Evolutionary conservation across 2,888 invertebrate genomes (phyloP), one percentile per base, ranked within the genome.

Genomic region (Malthinus flaveolus): DNA sequence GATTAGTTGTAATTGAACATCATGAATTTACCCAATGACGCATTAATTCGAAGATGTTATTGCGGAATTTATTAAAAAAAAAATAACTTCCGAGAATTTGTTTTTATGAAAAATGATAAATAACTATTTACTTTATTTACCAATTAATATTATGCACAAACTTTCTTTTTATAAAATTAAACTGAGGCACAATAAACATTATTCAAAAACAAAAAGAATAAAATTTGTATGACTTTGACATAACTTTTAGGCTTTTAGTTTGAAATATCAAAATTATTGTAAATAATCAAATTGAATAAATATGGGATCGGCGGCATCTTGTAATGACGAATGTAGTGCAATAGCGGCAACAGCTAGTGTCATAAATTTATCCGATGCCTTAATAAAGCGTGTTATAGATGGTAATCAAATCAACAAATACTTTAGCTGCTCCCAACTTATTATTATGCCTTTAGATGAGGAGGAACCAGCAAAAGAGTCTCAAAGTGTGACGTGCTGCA

Each of bases 291-390:
- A n/a, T 23, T 32, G 9, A 32, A 45, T 13, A 39, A 9, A n/a
- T 23, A 67, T 67, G 66, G 66, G 67, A 1, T 60, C 52, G n/a
- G 39, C 51, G 23, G 7, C 60, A 23, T 61, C 51, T 50, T 68
- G 67, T 37, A 5, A 2, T 23, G 44, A 67, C 32, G 51, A 59
- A 56, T 69, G 69, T 46, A 49, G 57, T 7, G 49, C 63, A 7
- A 62, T 64, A 3, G 58, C 47, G 33, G 51, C 63, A 10, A 50
- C 63, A 10, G 57, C 61, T 13, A 74, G 67, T 48, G 68, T 72
- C 9, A 69, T 74, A 45, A 73, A 72, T 60, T 66, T 74, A 50
- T 73, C 74, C 2, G 71, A 73, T 46, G 65, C 64, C 35, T 67
- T 73, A n/a, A 63, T 74, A 1, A 52, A 66, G 36, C 68, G 68